Evolutionary conservation across 2,888 invertebrate species (phyloP).

Genomic region (Polymixis lichenea): DNA sequence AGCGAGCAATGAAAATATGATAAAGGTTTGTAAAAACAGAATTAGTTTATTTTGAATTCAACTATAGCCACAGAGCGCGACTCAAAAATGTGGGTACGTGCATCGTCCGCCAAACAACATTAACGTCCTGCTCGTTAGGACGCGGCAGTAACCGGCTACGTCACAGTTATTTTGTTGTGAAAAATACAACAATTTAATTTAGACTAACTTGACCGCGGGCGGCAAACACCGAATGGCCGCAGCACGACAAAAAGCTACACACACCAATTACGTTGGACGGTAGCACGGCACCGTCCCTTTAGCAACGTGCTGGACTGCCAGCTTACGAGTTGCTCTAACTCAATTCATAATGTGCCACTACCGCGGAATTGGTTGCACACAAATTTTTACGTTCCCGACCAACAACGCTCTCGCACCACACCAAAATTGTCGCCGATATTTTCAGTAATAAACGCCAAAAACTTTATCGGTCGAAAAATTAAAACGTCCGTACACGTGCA

Average conservation of each 20-base stretch:
- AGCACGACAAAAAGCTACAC: conserved; percentile 86
- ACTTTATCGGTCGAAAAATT: conserved; percentile 64
- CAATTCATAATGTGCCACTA: conserved; percentile 84
- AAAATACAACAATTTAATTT: conserved; percentile 90
- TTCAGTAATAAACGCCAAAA: conserved; percentile 63
- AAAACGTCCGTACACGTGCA: conserved; percentile 59
- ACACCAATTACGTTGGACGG: conserved; percentile 85
- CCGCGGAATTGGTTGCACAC: conserved; percentile 71
- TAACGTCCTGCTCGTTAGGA: conserved; percentile 80
- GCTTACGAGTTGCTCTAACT: conserved; percentile 84
- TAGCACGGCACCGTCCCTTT: conserved; percentile 76
- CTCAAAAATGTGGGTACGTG: conserved; percentile 62
- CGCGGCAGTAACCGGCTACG: conserved; percentile 59
- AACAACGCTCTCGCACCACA: conserved; percentile 67
- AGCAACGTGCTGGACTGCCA: conserved; percentile 71
- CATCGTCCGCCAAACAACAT: conserved; percentile 77
- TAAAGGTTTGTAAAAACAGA: conserved; percentile 47
- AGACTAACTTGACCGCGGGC: conserved; percentile 85
- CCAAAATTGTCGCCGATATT: conserved; percentile 62
- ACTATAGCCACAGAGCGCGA: conserved; percentile 38
- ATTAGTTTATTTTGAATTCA: conserved; percentile 50
- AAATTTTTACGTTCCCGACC: conserved; percentile 80
- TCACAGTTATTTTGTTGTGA: conserved; percentile 84
- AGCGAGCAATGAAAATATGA: conserved; percentile 43
- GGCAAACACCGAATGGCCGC: conserved; percentile 82